A percentile compares a stretch with the other conserved stretches of the same genome.
phyloP scores from a whole-genome alignment of 1,140 invertebrate genomes.

The Drosophila triauraria region DNA sequence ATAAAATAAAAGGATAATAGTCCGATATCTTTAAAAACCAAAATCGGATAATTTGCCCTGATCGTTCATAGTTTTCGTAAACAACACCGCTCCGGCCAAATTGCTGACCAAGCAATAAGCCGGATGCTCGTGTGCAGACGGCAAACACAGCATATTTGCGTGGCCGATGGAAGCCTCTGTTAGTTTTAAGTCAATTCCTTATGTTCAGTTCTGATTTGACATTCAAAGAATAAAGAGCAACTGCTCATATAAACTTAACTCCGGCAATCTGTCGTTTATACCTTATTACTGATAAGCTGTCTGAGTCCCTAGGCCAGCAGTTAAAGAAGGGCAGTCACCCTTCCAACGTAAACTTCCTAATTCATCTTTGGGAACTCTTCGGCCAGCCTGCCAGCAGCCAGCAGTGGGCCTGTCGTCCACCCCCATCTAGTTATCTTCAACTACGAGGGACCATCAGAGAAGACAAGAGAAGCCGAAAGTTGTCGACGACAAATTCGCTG shows the following conservation, averaged over 20 bases:
- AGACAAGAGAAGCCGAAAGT: too few species aligned
- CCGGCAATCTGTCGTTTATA: too few species aligned
- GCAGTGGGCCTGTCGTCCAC: too few species aligned
- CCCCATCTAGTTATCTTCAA: too few species aligned
- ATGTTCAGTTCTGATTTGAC: not conserved
- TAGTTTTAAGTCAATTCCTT: slow-evolving; percentile 6
- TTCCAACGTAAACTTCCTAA: not conserved
- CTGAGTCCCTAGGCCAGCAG: too few species aligned
- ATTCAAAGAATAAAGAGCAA: slow-evolving; percentile 1
- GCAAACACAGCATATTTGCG: not conserved
- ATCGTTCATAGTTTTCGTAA: not conserved
- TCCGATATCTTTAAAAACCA: too few species aligned
- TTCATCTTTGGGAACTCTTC: not conserved
- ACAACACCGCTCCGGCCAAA: not conserved
- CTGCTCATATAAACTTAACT: too few species aligned
- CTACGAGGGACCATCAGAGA: too few species aligned
- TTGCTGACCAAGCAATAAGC: not conserved
- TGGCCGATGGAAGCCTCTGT: not conserved
- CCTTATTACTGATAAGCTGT: too few species aligned
- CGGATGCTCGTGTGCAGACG: slow-evolving; percentile 8
- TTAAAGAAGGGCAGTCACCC: slow-evolving; percentile 1
- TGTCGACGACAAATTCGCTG: too few species aligned
- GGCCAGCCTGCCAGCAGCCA: not conserved
- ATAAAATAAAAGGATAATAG: too few species aligned
- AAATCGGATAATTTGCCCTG: too few species aligned